phyloP scores from a whole-genome alignment of 2,888 invertebrate genomes.

The Sipunculus nudus region DNA sequence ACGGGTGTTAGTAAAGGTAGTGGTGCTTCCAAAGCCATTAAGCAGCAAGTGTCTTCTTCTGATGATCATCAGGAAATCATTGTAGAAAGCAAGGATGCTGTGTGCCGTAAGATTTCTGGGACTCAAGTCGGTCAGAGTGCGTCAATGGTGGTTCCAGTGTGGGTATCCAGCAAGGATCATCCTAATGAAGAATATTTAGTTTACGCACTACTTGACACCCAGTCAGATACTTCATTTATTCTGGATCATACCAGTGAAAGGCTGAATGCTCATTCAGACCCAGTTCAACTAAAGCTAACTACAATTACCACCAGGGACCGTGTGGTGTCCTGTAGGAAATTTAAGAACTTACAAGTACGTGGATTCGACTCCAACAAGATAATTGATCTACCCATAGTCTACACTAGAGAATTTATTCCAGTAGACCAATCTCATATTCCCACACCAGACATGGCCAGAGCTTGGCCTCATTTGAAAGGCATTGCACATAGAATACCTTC shows the following conservation, averaged over 20 bases:
- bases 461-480: slow-evolving; percentile 32
- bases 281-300: slow-evolving; percentile 27
- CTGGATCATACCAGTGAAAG: slow-evolving; percentile 17
- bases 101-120: neutral
- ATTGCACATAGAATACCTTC: slow-evolving; percentile 27
- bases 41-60: no score
- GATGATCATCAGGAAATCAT: neutral
- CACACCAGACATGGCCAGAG: slow-evolving; percentile 28
- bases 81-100: neutral
- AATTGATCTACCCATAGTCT: slow-evolving; percentile 35
- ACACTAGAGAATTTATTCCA: slow-evolving; percentile 33
- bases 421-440: slow-evolving; percentile 38
- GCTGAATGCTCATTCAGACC: slow-evolving; percentile 14
- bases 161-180: slow-evolving; percentile 18
- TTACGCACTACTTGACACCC: slow-evolving; percentile 41
- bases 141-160: slow-evolving; percentile 38
- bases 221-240: slow-evolving; percentile 36
- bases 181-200: slow-evolving; percentile 33
- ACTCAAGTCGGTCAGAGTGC: slow-evolving; percentile 1
- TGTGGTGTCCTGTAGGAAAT: slow-evolving; percentile 4
- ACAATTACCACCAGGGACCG: slow-evolving; percentile 26
- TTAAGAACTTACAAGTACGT: slow-evolving; percentile 26
- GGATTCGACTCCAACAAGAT: slow-evolving; percentile 11
- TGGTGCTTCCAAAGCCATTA: no score
- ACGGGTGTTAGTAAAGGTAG: no score